A percentile compares a stretch with the other conserved stretches of the same genome.
These are phyloP conservation scores for Urophycis tenuis DNA, from an alignment of 2,797 vertebrate genomes.

Conservation along the genomic window DNA sequence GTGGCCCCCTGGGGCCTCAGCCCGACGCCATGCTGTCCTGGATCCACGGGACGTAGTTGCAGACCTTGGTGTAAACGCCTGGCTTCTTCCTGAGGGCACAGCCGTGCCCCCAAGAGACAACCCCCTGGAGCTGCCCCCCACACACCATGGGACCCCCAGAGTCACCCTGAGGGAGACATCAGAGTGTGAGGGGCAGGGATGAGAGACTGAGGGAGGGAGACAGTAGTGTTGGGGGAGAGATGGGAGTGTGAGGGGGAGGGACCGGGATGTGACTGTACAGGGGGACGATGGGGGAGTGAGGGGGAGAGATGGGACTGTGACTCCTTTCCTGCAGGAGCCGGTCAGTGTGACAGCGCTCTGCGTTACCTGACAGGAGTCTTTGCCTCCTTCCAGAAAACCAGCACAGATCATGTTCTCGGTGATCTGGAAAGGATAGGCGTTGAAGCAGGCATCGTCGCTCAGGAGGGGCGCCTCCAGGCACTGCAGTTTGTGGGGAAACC, in stretches of 20 bases:
- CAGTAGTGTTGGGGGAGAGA: not conserved
- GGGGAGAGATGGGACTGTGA: conserved; percentile 32
- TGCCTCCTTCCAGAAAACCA: conserved; percentile 71
- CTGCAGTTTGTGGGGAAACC: conserved; percentile 60
- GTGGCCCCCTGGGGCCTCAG: conserved; percentile 30
- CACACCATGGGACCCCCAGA: conserved; percentile 78
- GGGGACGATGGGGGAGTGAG: not conserved
- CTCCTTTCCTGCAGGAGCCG: conserved; percentile 1
- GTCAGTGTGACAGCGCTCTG: not conserved
- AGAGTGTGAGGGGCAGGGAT: not conserved
- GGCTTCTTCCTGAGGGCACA: conserved; percentile 71
- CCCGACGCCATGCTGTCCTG: conserved; percentile 53
- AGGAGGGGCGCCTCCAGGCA: conserved; percentile 67
- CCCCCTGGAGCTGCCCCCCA: conserved; percentile 71
- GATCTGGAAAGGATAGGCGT: conserved; percentile 70
- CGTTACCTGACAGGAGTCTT: conserved; percentile 75
- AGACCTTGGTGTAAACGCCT: conserved; percentile 77
- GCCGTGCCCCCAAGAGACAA: conserved; percentile 80
- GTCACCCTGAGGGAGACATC: conserved; percentile 66
- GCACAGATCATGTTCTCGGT: conserved; percentile 72
- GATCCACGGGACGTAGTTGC: conserved; percentile 78
- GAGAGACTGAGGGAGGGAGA: no score
- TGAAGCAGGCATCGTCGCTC: conserved; percentile 55
- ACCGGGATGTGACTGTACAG: not conserved
- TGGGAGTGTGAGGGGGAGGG: conserved; percentile 38